phyloP scores from a whole-genome alignment of 2,113 vertebrate genomes.

The Atlantisia rogersi region DNA sequence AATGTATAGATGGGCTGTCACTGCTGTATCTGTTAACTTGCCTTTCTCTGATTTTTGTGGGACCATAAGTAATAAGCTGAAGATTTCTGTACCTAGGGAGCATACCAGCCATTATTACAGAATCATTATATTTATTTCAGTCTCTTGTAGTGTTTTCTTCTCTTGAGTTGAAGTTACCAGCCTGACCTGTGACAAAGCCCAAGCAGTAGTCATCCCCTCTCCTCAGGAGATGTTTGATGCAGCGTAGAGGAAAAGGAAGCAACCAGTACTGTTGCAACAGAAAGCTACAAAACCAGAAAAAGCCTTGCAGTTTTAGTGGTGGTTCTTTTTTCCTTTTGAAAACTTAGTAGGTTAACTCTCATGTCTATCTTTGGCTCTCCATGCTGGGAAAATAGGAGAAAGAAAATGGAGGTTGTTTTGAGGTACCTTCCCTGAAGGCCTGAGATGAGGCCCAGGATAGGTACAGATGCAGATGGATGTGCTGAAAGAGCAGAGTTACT shows the following conservation, averaged over 20 bases:
- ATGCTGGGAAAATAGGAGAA: not conserved
- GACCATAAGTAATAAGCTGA: not conserved
- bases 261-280: not conserved
- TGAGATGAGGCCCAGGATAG: not conserved
- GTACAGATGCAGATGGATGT: not conserved
- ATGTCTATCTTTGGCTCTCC: not conserved
- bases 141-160: not conserved
- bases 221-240: not conserved
- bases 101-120: not conserved
- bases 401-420: not conserved
- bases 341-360: not conserved
- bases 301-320: not conserved
- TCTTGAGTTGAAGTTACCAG: not conserved
- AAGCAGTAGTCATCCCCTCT: not conserved
- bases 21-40: not conserved
- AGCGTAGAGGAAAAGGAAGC: not conserved
- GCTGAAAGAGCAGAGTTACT: not conserved
- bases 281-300: not conserved
- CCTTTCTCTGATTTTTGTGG: not conserved
- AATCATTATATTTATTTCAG: not conserved
- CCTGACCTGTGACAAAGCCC: not conserved
- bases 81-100: not conserved
- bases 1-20: not conserved
- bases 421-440: not conserved
- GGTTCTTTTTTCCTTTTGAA: not conserved